phyloP scores from a whole-genome alignment of 2,797 vertebrate genomes.

The Thamnophis elegans region DNA sequence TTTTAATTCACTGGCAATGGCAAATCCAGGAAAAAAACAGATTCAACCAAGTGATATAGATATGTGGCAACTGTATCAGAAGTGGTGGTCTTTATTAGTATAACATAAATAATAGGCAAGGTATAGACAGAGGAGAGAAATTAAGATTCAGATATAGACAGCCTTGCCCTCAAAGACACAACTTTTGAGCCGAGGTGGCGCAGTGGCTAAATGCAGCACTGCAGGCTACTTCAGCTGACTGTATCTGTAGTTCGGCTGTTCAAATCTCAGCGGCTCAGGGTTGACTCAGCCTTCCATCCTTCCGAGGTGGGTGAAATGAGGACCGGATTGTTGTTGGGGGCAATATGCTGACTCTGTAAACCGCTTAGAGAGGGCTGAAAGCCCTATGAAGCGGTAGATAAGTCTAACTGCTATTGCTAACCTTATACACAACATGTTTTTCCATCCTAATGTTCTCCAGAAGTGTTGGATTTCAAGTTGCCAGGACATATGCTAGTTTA shows the following conservation, averaged over 20 bases:
- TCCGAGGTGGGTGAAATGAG: too few relatives aligned
- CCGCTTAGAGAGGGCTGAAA: too few relatives aligned
- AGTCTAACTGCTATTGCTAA: too few relatives aligned
- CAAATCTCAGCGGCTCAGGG: too few relatives aligned
- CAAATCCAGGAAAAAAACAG: background rate
- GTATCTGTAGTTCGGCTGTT: too few relatives aligned
- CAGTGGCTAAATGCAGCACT: too few relatives aligned
- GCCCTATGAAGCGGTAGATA: too few relatives aligned
- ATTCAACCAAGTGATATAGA: background rate
- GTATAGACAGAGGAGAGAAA: background rate
- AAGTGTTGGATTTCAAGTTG: background rate
- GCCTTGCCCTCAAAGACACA: background rate
- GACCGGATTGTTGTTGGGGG: too few relatives aligned
- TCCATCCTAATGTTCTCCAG: background rate
- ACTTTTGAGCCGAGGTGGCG: too few relatives aligned
- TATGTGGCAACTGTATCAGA: background rate
- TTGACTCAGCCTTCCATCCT: too few relatives aligned
- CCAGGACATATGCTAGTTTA: background rate
- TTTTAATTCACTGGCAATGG: background rate
- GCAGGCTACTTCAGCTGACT: too few relatives aligned
- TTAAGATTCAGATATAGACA: background rate
- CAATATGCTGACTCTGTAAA: too few relatives aligned
- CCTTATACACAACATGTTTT: background rate
- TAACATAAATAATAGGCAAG: background rate
- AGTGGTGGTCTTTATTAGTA: background rate